These are phyloP conservation scores for Pachyseris speciosa DNA, from an alignment of 64 coral and sea anemone species.

Conservation along the genomic window DNA sequence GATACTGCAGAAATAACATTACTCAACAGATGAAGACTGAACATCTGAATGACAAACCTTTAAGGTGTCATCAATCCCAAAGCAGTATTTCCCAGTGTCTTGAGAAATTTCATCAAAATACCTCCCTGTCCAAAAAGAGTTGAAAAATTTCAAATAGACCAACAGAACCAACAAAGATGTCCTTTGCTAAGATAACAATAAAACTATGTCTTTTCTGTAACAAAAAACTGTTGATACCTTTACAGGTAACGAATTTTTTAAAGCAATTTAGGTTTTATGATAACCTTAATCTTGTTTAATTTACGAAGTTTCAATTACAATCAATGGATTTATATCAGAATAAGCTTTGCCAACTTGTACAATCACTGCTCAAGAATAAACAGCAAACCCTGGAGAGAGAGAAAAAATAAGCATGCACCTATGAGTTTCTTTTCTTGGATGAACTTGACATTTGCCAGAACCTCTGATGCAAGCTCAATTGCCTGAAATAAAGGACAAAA, in stretches of 20 bases:
- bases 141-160: neutral
- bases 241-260: too few relatives aligned
- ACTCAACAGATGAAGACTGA: too few relatives aligned
- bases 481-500: slow-evolving; percentile 73
- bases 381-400: neutral
- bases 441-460: slow-evolving; percentile 99
- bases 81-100: slow-evolving; percentile 98
- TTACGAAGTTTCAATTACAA: too few relatives aligned
- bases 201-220: too few relatives aligned
- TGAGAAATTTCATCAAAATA: slow-evolving; percentile 99
- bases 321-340: too few relatives aligned
- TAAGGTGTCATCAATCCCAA: slow-evolving; percentile 98
- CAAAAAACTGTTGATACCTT: too few relatives aligned
- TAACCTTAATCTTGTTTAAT: too few relatives aligned
- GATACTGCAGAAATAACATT: too few relatives aligned
- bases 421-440: slow-evolving; percentile 99
- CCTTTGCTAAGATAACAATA: too few relatives aligned
- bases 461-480: slow-evolving; percentile 97
- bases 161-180: neutral
- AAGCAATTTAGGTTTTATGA: too few relatives aligned
- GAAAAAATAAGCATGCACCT: slow-evolving; percentile 39
- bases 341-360: too few relatives aligned
- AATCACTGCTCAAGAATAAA: too few relatives aligned
- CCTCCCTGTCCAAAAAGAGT: slow-evolving; percentile 66
- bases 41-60: slow-evolving; percentile 73